phyloP scores from a whole-genome alignment of 2,797 vertebrate species.

The Halcyon smyrnensis region DNA sequence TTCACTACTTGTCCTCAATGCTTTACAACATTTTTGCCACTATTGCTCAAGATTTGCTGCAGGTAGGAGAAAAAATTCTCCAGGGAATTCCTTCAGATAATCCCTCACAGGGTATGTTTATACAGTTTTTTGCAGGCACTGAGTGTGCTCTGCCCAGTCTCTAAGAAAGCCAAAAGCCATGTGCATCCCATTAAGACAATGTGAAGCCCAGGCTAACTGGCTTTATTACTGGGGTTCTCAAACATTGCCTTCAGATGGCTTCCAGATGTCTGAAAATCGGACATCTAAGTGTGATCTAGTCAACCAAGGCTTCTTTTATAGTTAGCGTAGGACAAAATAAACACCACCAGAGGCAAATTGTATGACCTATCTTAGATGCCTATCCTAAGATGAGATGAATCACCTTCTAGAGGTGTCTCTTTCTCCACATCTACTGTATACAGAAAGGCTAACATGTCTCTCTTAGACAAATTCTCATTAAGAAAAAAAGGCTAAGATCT shows the following conservation, averaged over 20 bases:
- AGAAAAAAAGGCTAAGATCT: neutral
- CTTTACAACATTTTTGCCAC: neutral
- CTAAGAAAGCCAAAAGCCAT: neutral
- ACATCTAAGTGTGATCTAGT: slow-evolving; percentile 1
- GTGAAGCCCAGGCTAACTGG: neutral
- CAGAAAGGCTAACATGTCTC: neutral
- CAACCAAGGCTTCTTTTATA: slow-evolving; percentile 7
- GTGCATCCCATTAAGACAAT: neutral
- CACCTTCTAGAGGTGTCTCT: slow-evolving; percentile 42
- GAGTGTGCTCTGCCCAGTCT: neutral
- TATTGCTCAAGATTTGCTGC: neutral
- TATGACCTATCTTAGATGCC: slow-evolving; percentile 24
- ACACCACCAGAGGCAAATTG: slow-evolving; percentile 9
- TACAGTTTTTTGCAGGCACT: neutral
- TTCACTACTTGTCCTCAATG: neutral
- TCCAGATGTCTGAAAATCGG: neutral
- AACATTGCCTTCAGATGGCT: slow-evolving; percentile 12
- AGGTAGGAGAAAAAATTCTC: slow-evolving; percentile 5
- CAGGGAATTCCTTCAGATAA: slow-evolving; percentile 26
- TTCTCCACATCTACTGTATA: neutral
- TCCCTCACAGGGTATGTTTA: neutral
- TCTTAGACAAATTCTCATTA: neutral
- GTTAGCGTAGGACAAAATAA: slow-evolving; percentile 31
- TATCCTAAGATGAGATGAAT: slow-evolving; percentile 42
- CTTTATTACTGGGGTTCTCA: neutral